Percentiles rank a stretch among this genome's conserved stretches.
phyloP scores from a whole-genome alignment of 2,113 vertebrate species.

The Hemicordylus capensis region DNA sequence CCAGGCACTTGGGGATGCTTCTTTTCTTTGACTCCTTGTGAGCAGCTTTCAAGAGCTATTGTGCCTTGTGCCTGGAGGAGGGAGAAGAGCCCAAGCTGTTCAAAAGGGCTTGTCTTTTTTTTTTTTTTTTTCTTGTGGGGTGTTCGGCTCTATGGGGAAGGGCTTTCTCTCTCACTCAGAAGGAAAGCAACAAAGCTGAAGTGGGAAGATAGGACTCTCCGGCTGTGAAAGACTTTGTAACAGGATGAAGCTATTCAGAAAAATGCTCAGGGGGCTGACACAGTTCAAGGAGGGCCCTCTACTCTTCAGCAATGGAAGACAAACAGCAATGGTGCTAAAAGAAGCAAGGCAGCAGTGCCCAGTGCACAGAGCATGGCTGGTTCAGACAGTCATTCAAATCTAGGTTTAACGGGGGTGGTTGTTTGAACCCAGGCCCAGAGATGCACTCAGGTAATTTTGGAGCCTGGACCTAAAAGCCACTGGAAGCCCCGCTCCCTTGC shows the following conservation, averaged over 20 bases:
- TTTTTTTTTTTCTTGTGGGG: background rate
- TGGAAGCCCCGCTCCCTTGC: no score
- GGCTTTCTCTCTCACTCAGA: background rate
- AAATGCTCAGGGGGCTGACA: background rate
- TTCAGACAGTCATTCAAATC: no score
- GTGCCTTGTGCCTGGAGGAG: background rate
- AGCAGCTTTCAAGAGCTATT: background rate
- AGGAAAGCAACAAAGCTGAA: background rate
- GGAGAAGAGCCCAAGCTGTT: background rate
- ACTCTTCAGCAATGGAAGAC: background rate
- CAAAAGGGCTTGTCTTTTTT: background rate
- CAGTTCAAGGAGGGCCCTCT: background rate
- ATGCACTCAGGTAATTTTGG: no score
- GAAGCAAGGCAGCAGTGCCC: no score
- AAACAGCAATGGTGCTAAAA: background rate
- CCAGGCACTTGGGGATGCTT: background rate
- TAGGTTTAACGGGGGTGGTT: no score
- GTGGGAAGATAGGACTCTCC: background rate
- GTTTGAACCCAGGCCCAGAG: no score
- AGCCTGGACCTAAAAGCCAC: no score
- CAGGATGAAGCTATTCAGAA: background rate
- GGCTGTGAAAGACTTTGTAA: background rate
- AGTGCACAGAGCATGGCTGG: background rate
- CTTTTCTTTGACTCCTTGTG: background rate
- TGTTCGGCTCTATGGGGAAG: background rate